Base-by-base conservation (phyloP, 2,113 vertebrate genomes). In the Columba janthina region DNA sequence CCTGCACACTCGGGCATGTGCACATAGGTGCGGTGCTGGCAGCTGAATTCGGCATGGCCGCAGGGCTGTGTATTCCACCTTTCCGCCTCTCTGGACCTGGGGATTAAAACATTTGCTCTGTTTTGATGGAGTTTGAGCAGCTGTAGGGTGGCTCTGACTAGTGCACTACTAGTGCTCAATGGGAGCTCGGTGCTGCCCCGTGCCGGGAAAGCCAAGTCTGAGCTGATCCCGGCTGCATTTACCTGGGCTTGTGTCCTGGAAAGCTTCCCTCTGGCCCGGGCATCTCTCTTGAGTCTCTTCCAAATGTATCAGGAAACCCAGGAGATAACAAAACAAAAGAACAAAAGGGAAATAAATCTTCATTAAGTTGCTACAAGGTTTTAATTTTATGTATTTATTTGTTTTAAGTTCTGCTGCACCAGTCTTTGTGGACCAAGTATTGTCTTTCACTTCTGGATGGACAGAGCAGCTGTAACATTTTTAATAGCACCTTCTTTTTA, bases 11-110 rank as follows among this genome's bases (percentile, higher is more conserved):
- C 74, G 12, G 86, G 61, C 4, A 1, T 8, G 50, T 51, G 65
- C 51, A 66, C 9, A 26, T 44, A 44, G 42, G 42, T 44, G 42
- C 42, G 42, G 42, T 44, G 42, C 42, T n/a, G 46, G 29, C 2
- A 2, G 53, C 44, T 44, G 51, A 54, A 31, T 32, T 81, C 32
- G 64, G 34, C 0, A 0, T 10, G 34, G 13, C 20, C 3, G 1
- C 36, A 6, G 74, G 31, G 36, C 22, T 69, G 32, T 6, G 0
- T 15, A 1, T 85, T 72, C 54, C 60, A 36, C 38, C 46, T 17
- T 36, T 51, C 76, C 46, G 42, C 25, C 48, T 67, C 58, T 32
- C 42, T 4, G 50, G 10, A 10, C 32, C 31, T 60, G 34, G 12
- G 10, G 36, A 38, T 44, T 31, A 19, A 51, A 51, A 34, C 56